phyloP scores from a whole-genome alignment of 2,888 invertebrate species.

The Mythimna albipuncta region DNA sequence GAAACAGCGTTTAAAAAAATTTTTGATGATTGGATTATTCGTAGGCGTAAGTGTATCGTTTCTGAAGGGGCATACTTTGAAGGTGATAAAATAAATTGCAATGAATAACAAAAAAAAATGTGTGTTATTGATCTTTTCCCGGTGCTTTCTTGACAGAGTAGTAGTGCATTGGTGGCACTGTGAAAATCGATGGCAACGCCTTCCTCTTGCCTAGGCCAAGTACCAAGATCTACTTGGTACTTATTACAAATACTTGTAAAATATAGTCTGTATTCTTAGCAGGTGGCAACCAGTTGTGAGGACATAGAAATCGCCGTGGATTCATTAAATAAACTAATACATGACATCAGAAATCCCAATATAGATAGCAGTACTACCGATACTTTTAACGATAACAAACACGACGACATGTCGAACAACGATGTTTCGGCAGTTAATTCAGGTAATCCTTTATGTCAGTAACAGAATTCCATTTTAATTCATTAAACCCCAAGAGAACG shows the following conservation, averaged over 20 bases:
- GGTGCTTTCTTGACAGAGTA: too few relatives aligned
- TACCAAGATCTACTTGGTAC: background rate
- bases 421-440: conserved; percentile 27
- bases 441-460: conserved; percentile 33
- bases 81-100: too few relatives aligned
- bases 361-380: conserved; percentile 67
- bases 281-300: conserved; percentile 68
- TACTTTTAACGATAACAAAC: conserved; percentile 62
- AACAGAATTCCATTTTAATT: background rate
- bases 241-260: background rate
- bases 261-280: conserved; percentile 62
- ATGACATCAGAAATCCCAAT: conserved; percentile 77
- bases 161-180: background rate
- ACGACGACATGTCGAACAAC: conserved; percentile 31
- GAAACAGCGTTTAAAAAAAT: too few relatives aligned
- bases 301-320: conserved; percentile 77
- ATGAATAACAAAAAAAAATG: too few relatives aligned
- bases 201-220: background rate
- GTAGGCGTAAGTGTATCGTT: too few relatives aligned
- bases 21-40: too few relatives aligned
- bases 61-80: too few relatives aligned
- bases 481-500: too few relatives aligned
- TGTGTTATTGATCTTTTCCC: too few relatives aligned
- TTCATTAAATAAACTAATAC: conserved; percentile 75
- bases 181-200: background rate